Evolutionary conservation across 1,140 invertebrate genomes (phyloP), one percentile per base, ranked within the genome.

Genomic region (Ruditapes philippinarum): DNA sequence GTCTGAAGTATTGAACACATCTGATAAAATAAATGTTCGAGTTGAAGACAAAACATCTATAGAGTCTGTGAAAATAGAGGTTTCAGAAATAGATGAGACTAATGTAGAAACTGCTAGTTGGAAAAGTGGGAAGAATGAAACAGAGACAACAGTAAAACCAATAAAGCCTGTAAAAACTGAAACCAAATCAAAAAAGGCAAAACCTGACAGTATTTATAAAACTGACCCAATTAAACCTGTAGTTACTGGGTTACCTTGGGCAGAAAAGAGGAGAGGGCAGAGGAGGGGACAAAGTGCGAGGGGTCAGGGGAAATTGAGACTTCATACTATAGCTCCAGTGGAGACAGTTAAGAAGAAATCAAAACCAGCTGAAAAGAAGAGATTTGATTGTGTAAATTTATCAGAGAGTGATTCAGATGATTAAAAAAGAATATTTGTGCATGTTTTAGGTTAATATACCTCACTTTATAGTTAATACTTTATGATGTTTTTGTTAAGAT

Each of bases 391-490:
- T 80, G 51, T 79, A 3, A 88, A 88, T 80, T 49, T 88, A 22
- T 88, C 85, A 7, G 85, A 88, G 31, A 88, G 85, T 70, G 85
- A 88, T 68, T 88, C 85, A 22, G 85, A 88, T 74, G 22, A 31
- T 36, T 49, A 45, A 74, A n/a, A 57, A 11, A 57, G n/a, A n/a
- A n/a, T n/a, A n/a, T n/a, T n/a, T n/a, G n/a, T n/a, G n/a, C n/a
- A n/a, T n/a, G n/a, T n/a, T n/a, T n/a, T n/a, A n/a, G n/a, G n/a
- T n/a, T n/a, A n/a, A n/a, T n/a, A n/a, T n/a, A n/a, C n/a, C n/a
- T n/a, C n/a, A n/a, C n/a, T n/a, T n/a, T n/a, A n/a, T n/a, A n/a
- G n/a, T n/a, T n/a, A n/a, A n/a, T n/a, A n/a, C n/a, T n/a, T n/a
- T n/a, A n/a, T n/a, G n/a, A n/a, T n/a, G n/a, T n/a, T n/a, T n/a